Percentiles rank a stretch among this genome's conserved stretches.
These are phyloP conservation scores for Eubasilissa splendida DNA, from an alignment of 2,888 invertebrate species.

Conservation along the genomic window DNA sequence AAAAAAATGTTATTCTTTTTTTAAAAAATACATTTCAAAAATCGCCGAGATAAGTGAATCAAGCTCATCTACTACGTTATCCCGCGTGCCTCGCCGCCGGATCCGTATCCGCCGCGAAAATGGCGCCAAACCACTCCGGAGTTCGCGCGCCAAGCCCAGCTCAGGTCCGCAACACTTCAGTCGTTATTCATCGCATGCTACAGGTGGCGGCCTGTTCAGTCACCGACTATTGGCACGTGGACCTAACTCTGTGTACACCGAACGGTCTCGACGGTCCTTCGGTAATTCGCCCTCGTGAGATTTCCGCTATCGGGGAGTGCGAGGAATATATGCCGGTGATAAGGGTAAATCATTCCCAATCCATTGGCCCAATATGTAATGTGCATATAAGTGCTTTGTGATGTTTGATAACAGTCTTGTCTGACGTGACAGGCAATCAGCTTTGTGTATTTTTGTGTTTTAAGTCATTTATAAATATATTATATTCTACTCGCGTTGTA, in stretches of 20 bases:
- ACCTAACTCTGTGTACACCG: not conserved
- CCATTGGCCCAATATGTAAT: not conserved
- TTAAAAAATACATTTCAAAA: too few species aligned
- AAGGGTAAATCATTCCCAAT: not conserved
- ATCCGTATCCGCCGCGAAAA: constrained; percentile 1
- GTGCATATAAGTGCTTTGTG: not conserved
- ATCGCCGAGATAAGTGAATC: too few species aligned
- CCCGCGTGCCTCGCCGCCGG: not conserved
- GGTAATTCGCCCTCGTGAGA: not conserved
- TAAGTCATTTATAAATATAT: too few species aligned
- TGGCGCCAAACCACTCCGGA: not conserved
- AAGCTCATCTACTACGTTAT: not conserved
- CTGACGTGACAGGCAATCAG: not conserved
- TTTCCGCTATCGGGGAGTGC: not conserved
- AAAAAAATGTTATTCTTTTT: too few species aligned
- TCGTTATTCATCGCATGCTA: constrained; percentile 8
- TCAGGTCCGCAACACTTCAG: not conserved
- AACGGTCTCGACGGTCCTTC: not conserved
- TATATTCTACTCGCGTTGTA: too few species aligned
- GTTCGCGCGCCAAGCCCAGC: not conserved
- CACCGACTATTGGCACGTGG: not conserved
- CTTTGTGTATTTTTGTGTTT: too few species aligned
- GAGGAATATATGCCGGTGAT: not conserved
- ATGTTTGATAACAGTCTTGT: not conserved
- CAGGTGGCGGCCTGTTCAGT: constrained; percentile 7